Evolutionary conservation across 2,113 vertebrate species (phyloP).

Genomic region (Myxocyprinus asiaticus): DNA sequence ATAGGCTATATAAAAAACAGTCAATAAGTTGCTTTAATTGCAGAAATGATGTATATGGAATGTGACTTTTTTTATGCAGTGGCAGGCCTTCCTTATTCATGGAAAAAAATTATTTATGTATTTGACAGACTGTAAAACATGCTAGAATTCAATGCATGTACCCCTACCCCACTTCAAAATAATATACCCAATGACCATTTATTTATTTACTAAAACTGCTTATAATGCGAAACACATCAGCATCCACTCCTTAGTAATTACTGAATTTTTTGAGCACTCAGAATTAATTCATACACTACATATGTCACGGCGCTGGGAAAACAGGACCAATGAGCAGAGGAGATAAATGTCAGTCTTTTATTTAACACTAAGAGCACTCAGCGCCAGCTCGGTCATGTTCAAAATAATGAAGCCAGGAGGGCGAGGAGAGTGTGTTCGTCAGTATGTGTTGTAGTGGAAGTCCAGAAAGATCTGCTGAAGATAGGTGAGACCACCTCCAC

Average conservation of each 20-base stretch:
- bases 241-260: conserved; percentile 62
- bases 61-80: conserved; percentile 13
- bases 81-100: background rate
- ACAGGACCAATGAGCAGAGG: no score
- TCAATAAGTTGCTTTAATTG: background rate
- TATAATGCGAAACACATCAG: conserved; percentile 64
- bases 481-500: no score
- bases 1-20: background rate
- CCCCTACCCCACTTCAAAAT: conserved; percentile 38
- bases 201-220: conserved; percentile 67
- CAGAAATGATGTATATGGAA: background rate
- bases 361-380: no score
- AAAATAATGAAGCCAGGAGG: no score
- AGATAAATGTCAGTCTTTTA: no score
- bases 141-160: conserved; percentile 46
- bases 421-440: no score
- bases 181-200: conserved; percentile 53
- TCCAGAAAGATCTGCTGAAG: no score
- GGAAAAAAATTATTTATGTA: conserved; percentile 9
- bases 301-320: no score
- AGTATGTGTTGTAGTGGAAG: no score
- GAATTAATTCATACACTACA: conserved; percentile 64
- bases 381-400: no score
- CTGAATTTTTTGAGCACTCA: conserved; percentile 54
- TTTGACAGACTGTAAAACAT: conserved; percentile 2